Evolutionary conservation across 2,113 vertebrate species (phyloP), one percentile per base, ranked within the genome.

Genomic region (Dunckerocampus dactyliophorus): DNA sequence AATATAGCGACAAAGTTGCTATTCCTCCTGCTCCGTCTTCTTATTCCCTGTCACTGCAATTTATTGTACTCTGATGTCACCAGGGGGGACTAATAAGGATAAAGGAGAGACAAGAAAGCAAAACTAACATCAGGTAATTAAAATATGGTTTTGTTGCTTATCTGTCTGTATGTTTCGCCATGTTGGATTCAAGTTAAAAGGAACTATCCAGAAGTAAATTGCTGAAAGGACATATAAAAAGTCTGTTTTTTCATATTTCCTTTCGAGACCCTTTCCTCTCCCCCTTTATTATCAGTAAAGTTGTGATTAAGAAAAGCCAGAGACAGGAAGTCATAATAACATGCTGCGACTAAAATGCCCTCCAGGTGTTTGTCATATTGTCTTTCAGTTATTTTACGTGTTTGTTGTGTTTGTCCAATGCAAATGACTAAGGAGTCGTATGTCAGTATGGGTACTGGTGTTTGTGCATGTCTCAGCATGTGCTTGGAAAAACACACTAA

Each of bases 341-440:
- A 46, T 13, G 57, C 28, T 59, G 46, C 52, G 76, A 71, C 61
- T 64, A 50, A 71, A 72, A 66, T 70, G 57, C 37, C 69, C 83
- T 67, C 59, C 62, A 67, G 70, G 67, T 65, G 69, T 56, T 54
- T 37, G 42, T 24, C 47, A 39, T 66, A 16, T 21, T 45, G 47
- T 43, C 31, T 59, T 28, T 62, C 45, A 63, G 37, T 43, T 59
- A 34, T 28, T 0, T n/a, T 45, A 39, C 65, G 37, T 24, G 39
- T 49, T 20, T 53, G 59, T 61, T 17, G 28, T 56, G 14, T 72
- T 61, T 63, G 46, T 34, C 52, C 58, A 58, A 65, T 47, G 47
- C 47, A 59, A n/a, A 46, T 69, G 57, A 56, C 54, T 13, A 6
- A 15, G 20, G 56, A 49, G 51, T 42, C 9, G 8, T 7, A 13